Evolutionary conservation across 2,888 invertebrate species (phyloP).

Genomic region (Spialia ferax): DNA sequence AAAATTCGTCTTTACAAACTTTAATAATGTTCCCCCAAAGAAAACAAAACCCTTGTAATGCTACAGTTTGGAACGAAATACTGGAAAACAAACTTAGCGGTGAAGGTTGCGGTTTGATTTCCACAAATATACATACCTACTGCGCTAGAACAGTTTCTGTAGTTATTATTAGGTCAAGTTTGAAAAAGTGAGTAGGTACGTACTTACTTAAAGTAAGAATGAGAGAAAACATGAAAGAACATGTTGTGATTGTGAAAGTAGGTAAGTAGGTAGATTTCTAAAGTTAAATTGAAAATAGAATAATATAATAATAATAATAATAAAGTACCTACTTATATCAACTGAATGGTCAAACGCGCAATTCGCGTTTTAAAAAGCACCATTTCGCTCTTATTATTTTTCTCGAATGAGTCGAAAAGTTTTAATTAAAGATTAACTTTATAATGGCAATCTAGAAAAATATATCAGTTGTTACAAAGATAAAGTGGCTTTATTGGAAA

Average conservation of each 20-base stretch:
- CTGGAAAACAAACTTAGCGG: neutral
- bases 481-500: conserved; percentile 58
- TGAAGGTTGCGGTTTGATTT: neutral
- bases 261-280: too few species aligned
- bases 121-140: neutral
- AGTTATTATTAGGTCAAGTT: too few species aligned
- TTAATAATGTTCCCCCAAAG: conserved; percentile 43
- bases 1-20: conserved; percentile 41
- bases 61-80: conserved; percentile 19
- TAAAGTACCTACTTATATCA: too few species aligned
- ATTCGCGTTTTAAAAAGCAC: conserved; percentile 49
- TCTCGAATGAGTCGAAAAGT: conserved; percentile 61
- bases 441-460: conserved; percentile 61
- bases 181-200: too few species aligned
- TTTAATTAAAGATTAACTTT: conserved; percentile 78
- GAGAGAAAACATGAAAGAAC: too few species aligned
- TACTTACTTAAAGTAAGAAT: too few species aligned
- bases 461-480: conserved; percentile 60
- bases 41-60: conserved; percentile 36
- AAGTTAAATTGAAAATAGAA: too few species aligned
- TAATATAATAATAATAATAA: too few species aligned
- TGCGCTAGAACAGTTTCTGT: too few species aligned
- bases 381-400: conserved; percentile 65
- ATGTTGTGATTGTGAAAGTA: too few species aligned
- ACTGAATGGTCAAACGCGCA: too few species aligned